A percentile compares a stretch with the other conserved stretches of the same genome.
These are phyloP conservation scores for Chrysodeixis includens DNA, from an alignment of 2,888 invertebrate genomes.

Conservation along the genomic window DNA sequence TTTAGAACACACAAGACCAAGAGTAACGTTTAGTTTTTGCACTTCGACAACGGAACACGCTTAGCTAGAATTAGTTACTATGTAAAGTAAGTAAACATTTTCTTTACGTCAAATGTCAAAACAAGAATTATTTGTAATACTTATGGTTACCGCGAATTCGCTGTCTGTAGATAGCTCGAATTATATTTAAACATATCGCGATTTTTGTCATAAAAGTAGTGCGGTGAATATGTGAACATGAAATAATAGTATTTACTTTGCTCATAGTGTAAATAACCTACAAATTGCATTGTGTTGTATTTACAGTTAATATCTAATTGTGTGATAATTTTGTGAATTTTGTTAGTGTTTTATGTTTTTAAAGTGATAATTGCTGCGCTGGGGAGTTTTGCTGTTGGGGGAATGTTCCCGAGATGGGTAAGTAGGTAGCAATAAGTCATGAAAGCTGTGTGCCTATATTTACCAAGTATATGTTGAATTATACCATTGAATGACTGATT, in stretches of 20 bases:
- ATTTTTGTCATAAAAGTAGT: not conserved
- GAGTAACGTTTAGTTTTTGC: not conserved
- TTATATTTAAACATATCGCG: not conserved
- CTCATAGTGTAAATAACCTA: conserved; percentile 51
- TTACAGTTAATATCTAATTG: conserved; percentile 28
- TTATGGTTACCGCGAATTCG: conserved; percentile 29
- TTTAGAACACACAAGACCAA: too few species aligned
- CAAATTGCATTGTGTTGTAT: conserved; percentile 36
- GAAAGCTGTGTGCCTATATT: conserved; percentile 24
- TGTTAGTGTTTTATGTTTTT: conserved; percentile 19
- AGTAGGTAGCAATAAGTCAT: conserved; percentile 53
- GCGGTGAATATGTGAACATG: not conserved
- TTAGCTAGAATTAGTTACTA: conserved; percentile 6
- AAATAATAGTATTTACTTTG: not conserved
- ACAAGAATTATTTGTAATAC: conserved; percentile 32
- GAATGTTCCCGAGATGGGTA: conserved; percentile 40
- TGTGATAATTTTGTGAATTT: conserved; percentile 24
- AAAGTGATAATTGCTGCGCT: conserved; percentile 22
- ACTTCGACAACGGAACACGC: conserved; percentile 21
- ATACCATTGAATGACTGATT: not conserved
- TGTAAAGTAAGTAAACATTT: conserved; percentile 62
- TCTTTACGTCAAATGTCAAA: conserved; percentile 62
- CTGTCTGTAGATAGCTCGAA: not conserved
- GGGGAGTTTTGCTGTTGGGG: conserved; percentile 11
- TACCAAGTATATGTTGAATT: not conserved